These are phyloP conservation scores for Neoniphon sammara DNA, from an alignment of 2,797 vertebrate genomes.

Conservation along the genomic window DNA sequence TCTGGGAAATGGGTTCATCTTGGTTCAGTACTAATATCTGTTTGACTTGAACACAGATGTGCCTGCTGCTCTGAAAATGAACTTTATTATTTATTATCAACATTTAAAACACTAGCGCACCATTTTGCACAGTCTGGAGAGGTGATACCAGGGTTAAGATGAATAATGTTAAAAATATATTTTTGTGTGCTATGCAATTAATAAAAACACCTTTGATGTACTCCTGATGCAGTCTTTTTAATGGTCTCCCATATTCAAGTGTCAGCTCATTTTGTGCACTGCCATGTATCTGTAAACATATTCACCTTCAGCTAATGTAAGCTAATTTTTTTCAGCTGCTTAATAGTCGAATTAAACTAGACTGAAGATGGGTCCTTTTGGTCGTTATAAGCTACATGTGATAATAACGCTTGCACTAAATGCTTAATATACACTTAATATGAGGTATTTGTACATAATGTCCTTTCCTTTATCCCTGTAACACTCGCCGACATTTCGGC, in stretches of 20 bases:
- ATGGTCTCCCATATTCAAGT: not conserved
- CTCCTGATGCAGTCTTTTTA: not conserved
- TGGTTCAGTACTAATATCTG: not conserved
- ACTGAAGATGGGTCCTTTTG: too few relatives aligned
- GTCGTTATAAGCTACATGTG: not conserved
- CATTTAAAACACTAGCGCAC: not conserved
- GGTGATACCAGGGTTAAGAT: not conserved
- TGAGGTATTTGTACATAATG: not conserved
- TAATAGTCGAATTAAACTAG: too few relatives aligned
- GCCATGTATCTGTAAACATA: too few relatives aligned
- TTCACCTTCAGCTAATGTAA: too few relatives aligned
- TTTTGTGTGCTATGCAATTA: constrained; percentile 2
- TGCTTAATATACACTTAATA: too few relatives aligned
- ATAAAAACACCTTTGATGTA: constrained; percentile 27
- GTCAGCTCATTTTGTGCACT: not conserved
- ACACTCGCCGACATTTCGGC: constrained; percentile 14
- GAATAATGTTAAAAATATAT: constrained; percentile 2
- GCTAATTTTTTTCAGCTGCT: too few relatives aligned
- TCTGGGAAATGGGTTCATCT: constrained; percentile 2
- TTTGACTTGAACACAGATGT: constrained; percentile 49
- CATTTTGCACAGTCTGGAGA: not conserved
- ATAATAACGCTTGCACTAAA: too few relatives aligned
- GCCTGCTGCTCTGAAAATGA: constrained; percentile 43
- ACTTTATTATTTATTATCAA: not conserved
- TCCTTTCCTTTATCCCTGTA: not conserved